Base-by-base conservation (phyloP, 1,140 invertebrate species). In the Palaemon carinicauda region DNA sequence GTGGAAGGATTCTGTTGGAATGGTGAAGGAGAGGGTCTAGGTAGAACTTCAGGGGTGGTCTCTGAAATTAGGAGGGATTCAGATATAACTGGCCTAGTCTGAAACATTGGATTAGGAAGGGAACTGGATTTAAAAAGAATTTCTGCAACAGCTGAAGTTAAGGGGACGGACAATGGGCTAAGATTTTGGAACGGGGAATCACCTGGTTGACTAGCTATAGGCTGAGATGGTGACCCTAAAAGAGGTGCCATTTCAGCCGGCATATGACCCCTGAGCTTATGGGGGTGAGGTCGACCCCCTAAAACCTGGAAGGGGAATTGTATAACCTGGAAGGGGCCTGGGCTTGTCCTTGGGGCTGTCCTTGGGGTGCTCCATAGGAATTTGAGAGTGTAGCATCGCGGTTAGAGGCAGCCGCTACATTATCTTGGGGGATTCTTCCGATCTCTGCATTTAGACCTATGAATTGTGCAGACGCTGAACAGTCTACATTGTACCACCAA, bases 251-350 rank as follows among this genome's bases (percentile, higher is more conserved):
- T 41, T 41, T 41, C 65, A 69, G 65, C 21, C 65, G 7, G 65
- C 12, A 14, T 15, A 21, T 24, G 21, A 29, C 21, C 65, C 17
- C 65, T 24, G 21, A 21, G 19, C 31, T n/a, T 24, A 69, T 69
- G 65, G 65, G 24, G 65, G 31, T 69, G 14, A 12, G 65, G 24
- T 21, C 65, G 21, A 29, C 24, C 65, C 17, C 65, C 65, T 69
- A 69, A 69, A 69, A 69, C 65, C 65, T 69, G 65, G 65, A 69
- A 69, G 65, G 65, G 65, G 65, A 69, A 69, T 27, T 27, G 65
- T 69, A 69, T 69, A 29, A 69, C 19, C 21, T 24, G 65, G 65
- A 69, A 69, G 65, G 65, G 65, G 65, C 65, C 21, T 69, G 65
- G 14, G 65, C 17, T 29, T 69, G 65, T 69, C n/a, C 31, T 21